Percentiles rank a stretch among this genome's conserved stretches.
These are phyloP conservation scores for Camponotus vicinus DNA, from an alignment of 1,140 invertebrate species.

Conservation along the genomic window DNA sequence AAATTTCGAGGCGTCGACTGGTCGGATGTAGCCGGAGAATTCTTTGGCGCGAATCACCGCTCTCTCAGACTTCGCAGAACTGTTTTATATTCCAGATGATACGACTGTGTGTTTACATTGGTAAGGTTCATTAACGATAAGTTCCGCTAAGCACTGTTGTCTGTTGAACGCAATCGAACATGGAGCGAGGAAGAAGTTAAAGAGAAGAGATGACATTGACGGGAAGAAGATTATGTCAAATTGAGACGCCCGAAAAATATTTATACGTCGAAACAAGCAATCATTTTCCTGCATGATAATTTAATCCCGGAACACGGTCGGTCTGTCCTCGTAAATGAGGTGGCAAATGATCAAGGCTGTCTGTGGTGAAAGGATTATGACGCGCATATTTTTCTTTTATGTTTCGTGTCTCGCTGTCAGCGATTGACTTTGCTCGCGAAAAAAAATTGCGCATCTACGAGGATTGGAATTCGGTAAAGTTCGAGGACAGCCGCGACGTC, in stretches of 20 bases:
- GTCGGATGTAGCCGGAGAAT: slow-evolving; percentile 17
- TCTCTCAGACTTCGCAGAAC: slow-evolving; percentile 59
- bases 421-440: slow-evolving; percentile 14
- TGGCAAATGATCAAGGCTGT: slow-evolving; percentile 51
- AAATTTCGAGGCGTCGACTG: slow-evolving; percentile 40
- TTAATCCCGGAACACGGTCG: slow-evolving; percentile 38
- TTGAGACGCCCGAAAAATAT: background rate
- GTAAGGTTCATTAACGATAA: slow-evolving; percentile 74
- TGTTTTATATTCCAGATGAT: slow-evolving; percentile 58
- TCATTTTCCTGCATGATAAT: slow-evolving; percentile 27
- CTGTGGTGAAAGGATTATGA: slow-evolving; percentile 47
- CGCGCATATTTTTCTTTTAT: slow-evolving; percentile 20
- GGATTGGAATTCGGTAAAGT: slow-evolving; percentile 39
- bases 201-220: background rate
- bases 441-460: slow-evolving; percentile 7
- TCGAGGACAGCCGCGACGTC: slow-evolving; percentile 23
- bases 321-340: slow-evolving; percentile 33
- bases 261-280: background rate
- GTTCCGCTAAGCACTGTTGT: slow-evolving; percentile 67
- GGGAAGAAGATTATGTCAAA: slow-evolving; percentile 11
- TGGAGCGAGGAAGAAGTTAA: background rate
- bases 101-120: slow-evolving; percentile 68
- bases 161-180: slow-evolving; percentile 50
- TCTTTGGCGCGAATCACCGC: slow-evolving; percentile 30
- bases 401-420: background rate